Conservation (phyloP, 1,140 invertebrate species). For the Drosophila kepulauana region DNA sequence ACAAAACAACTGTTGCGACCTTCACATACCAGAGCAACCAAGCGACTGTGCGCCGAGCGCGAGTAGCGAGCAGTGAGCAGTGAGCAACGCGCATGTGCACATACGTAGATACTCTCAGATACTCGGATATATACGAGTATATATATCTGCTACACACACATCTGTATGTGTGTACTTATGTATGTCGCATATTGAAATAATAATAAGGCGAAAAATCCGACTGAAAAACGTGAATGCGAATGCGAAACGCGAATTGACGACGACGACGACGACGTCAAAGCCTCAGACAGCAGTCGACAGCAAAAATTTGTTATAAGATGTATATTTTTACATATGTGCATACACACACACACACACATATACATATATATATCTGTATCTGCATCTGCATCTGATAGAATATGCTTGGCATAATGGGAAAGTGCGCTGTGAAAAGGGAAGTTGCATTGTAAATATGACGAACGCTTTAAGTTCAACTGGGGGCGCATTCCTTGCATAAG, state of each 20-base stretch:
- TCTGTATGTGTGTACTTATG: constrained; percentile 3
- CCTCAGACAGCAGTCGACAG: constrained; percentile 61
- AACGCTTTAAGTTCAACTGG: constrained; percentile 55
- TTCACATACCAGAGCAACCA: constrained; percentile 83
- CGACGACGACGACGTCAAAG: constrained; percentile 64
- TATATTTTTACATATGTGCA: constrained; percentile 27
- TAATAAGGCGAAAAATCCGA: constrained; percentile 77
- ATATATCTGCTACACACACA: constrained; percentile 9
- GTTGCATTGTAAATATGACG: constrained; percentile 62
- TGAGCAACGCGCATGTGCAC: constrained; percentile 46
- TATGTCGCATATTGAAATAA: constrained; percentile 76
- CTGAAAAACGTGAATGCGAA: constrained; percentile 78
- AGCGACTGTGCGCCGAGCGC: constrained; percentile 69
- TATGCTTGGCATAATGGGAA: constrained; percentile 66
- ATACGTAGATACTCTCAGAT: constrained; percentile 38
- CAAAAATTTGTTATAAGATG: constrained; percentile 58
- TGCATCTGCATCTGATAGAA: constrained; percentile 67
- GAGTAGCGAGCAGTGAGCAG: constrained; percentile 32
- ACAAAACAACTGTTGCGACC: constrained; percentile 85
- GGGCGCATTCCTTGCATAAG: constrained; percentile 74
- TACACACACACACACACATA: constrained; percentile 35
- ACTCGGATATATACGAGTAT: constrained; percentile 22
- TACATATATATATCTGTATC: constrained; percentile 45
- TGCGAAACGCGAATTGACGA: constrained; percentile 56
- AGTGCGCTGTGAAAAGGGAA: constrained; percentile 46